phyloP scores from a whole-genome alignment of 1,140 invertebrate species.

The Schlechtendalia chinensis region DNA sequence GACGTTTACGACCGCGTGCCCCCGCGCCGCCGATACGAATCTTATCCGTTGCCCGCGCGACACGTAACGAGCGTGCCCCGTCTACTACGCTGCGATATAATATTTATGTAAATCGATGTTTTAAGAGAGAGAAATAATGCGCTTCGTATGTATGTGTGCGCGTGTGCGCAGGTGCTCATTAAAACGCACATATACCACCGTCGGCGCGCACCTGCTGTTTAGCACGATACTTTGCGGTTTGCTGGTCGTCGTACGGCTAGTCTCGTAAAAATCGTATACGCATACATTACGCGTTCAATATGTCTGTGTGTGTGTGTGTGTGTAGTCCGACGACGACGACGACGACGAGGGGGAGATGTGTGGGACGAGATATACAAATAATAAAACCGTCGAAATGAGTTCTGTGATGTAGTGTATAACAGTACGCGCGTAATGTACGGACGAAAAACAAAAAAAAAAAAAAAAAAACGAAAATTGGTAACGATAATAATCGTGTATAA shows the following conservation, averaged over 20 bases:
- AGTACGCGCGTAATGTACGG: too few relatives aligned
- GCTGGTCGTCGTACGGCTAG: background rate
- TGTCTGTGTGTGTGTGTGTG: too few relatives aligned
- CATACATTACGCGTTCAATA: too few relatives aligned
- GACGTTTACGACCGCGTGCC: too few relatives aligned
- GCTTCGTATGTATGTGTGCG: too few relatives aligned
- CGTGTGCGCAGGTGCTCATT: slow-evolving; percentile 16
- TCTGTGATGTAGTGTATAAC: background rate
- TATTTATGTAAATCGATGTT: slow-evolving; percentile 17
- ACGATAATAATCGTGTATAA: background rate
- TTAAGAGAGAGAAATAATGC: too few relatives aligned
- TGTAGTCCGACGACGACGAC: too few relatives aligned
- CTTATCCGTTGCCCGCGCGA: background rate
- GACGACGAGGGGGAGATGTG: background rate
- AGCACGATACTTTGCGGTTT: slow-evolving; percentile 29
- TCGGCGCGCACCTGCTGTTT: slow-evolving; percentile 20
- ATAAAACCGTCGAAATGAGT: background rate
- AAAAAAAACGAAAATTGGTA: background rate
- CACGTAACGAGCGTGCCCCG: background rate
- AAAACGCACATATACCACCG: slow-evolving; percentile 8
- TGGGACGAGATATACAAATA: background rate
- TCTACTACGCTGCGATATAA: background rate
- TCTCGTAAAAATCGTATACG: background rate
- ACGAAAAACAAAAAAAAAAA: background rate
- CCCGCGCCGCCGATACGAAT: background rate